Percentiles rank a stretch among this genome's conserved stretches.
Conservation (phyloP, 2,113 vertebrate genomes). For the Pachyramphus minor region DNA sequence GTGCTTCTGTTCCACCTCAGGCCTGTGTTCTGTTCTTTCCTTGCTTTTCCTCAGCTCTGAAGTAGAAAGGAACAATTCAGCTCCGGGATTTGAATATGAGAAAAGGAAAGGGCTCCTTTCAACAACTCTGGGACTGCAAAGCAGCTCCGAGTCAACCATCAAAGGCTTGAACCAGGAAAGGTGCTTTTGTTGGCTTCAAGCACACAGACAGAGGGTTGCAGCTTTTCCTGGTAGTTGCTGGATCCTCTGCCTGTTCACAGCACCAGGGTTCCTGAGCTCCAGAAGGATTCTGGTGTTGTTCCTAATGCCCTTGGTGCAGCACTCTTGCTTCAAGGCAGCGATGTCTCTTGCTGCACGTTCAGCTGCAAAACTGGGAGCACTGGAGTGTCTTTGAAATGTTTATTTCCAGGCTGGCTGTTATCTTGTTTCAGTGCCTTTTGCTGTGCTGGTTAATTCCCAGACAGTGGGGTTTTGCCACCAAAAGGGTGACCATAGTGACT, state of each 20-base stretch:
- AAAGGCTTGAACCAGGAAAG: slow-evolving; percentile 21
- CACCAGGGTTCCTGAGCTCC: not conserved
- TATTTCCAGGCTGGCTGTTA: not conserved
- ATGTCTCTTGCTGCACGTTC: not conserved
- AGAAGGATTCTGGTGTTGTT: not conserved
- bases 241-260: not conserved
- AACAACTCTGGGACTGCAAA: not conserved
- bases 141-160: not conserved
- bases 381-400: not conserved
- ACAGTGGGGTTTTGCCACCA: not conserved
- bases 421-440: not conserved
- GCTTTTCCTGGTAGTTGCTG: not conserved
- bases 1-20: not conserved
- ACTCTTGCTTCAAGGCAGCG: not conserved
- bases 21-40: not conserved
- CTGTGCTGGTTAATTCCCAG: not conserved
- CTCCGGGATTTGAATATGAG: not conserved
- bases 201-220: not conserved
- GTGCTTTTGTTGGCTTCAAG: not conserved
- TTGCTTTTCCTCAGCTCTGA: not conserved
- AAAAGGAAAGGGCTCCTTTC: slow-evolving; percentile 16
- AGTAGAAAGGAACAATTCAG: not conserved
- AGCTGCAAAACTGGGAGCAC: not conserved
- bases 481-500: not conserved
- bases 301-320: not conserved